Conservation (phyloP, 30 jellyfish, hydroid and myxozoan species). For the Aurelia aurita complex sp. Pacific region DNA sequence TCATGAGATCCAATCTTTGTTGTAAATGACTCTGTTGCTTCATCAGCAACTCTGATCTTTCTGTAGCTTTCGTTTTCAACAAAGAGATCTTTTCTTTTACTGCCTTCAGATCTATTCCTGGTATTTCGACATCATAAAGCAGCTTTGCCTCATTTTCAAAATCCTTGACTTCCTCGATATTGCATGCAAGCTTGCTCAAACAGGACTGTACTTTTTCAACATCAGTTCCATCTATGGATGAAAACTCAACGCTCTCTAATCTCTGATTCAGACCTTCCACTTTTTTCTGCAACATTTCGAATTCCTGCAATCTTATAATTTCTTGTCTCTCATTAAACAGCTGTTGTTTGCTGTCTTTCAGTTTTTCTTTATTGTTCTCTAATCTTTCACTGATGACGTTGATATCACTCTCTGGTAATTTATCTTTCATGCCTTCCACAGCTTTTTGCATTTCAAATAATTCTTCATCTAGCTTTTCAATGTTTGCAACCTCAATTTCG, state of each 20-base stretch:
- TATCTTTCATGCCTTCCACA: not conserved
- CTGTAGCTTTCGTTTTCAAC: not conserved
- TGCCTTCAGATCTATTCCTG: no score
- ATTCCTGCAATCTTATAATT: not conserved
- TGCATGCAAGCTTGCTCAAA: not conserved
- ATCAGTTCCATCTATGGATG: not conserved
- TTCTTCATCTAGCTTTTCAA: not conserved
- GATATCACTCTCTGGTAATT: slow-evolving; percentile 9
- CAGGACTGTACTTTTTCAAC: not conserved
- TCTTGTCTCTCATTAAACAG: not conserved
- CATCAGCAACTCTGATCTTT: not conserved
- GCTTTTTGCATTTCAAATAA: not conserved
- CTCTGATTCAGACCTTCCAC: not conserved
- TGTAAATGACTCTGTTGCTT: not conserved
- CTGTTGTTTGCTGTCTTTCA: not conserved
- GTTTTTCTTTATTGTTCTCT: not conserved
- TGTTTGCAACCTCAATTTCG: not conserved
- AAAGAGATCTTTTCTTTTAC: no score
- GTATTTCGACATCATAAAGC: not conserved
- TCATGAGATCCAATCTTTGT: not conserved
- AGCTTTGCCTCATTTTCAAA: not conserved
- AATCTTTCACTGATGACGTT: not conserved
- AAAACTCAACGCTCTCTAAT: not conserved
- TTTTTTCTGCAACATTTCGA: not conserved
- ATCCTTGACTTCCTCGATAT: not conserved